Percentiles rank a stretch among this genome's conserved stretches.
Evolutionary conservation across 1,140 invertebrate species (phyloP).

Genomic region (Drosophila tsacasi): DNA sequence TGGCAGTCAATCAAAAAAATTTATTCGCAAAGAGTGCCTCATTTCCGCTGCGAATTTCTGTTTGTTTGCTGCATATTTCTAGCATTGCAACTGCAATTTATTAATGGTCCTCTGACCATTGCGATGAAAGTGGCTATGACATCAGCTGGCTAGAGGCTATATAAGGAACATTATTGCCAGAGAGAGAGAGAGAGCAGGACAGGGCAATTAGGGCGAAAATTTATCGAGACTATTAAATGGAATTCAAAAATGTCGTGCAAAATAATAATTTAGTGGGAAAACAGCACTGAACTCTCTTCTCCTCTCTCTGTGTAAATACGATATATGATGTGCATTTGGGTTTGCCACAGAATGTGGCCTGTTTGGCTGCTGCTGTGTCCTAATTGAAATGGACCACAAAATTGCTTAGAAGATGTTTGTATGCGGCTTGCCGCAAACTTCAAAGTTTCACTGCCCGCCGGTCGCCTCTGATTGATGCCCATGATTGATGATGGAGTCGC

Average conservation of each 20-base stretch:
- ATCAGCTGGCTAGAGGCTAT: slow-evolving; percentile 34
- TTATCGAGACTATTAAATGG: slow-evolving; percentile 11
- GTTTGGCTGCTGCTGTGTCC: slow-evolving; percentile 26
- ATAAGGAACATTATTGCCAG: slow-evolving; percentile 7
- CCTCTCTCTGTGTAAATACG: neutral
- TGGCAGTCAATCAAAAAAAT: slow-evolving; percentile 6
- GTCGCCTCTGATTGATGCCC: slow-evolving; percentile 72
- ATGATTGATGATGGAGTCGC: slow-evolving; percentile 75
- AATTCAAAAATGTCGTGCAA: slow-evolving; percentile 6
- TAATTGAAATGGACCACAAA: slow-evolving; percentile 74
- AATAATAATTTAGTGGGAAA: slow-evolving; percentile 13
- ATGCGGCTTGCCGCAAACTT: slow-evolving; percentile 46
- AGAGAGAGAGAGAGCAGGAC: slow-evolving; percentile 12
- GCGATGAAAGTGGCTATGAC: slow-evolving; percentile 52
- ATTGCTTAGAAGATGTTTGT: slow-evolving; percentile 32
- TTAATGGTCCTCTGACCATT: slow-evolving; percentile 24
- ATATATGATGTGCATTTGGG: slow-evolving; percentile 20
- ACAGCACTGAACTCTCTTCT: neutral
- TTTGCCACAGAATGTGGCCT: slow-evolving; percentile 31
- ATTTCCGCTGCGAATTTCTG: slow-evolving; percentile 32
- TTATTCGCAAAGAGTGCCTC: slow-evolving; percentile 1
- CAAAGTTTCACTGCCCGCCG: slow-evolving; percentile 29
- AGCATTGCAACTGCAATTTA: slow-evolving; percentile 31
- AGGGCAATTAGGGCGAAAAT: slow-evolving; percentile 3
- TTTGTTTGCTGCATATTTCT: slow-evolving; percentile 23